Evolutionary conservation across 1,140 invertebrate species (phyloP), one percentile per base, ranked within the genome.

Genomic region (Macrobrachium nipponense): DNA sequence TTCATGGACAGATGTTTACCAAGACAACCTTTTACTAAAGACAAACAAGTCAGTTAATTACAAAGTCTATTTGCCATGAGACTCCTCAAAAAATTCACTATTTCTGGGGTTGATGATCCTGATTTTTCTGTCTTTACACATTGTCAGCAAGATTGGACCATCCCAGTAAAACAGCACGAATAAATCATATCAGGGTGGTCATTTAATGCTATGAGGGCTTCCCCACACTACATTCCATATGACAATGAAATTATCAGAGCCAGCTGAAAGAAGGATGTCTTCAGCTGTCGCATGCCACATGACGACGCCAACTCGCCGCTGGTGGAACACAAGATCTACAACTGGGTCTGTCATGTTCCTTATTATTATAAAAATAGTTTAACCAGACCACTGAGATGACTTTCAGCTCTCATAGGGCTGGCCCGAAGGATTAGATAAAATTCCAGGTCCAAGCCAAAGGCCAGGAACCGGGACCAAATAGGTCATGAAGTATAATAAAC

Each of bases 121-220:
- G 88, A 99, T 98, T 92, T 98, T 98, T 91, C 98, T 99, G 92
- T 99, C 98, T 92, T 99, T 98, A 92, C 98, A 99, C 0, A 98
- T 98, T 64, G 98, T 99, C 2, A 99, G 95, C 86, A 99, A 93
- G 90, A 97, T 95, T 77, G 96, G 97, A 72, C 98, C 98, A 90
- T 99, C 97, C 95, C 97, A 98, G 91, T 98, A 94, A 98, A 99
- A 90, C 96, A 97, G 20, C 97, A 97, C 82, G 96, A 98, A 92
- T 98, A 99, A 72, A 99, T 96, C 86, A 98, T 95, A 92, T 99
- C 98, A 0, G 97, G 97, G 92, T 99, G 98, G 87, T 95, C 96
- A 90, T 97, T 96, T 89, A 99, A 95, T 89, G 95, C 94, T 17
- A 97, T 94, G n/a, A 99, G 91, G 51, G 97, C 94, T 91, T 99